Conservation (phyloP, 2,888 invertebrate genomes). For the Pachydiplax longipennis region DNA sequence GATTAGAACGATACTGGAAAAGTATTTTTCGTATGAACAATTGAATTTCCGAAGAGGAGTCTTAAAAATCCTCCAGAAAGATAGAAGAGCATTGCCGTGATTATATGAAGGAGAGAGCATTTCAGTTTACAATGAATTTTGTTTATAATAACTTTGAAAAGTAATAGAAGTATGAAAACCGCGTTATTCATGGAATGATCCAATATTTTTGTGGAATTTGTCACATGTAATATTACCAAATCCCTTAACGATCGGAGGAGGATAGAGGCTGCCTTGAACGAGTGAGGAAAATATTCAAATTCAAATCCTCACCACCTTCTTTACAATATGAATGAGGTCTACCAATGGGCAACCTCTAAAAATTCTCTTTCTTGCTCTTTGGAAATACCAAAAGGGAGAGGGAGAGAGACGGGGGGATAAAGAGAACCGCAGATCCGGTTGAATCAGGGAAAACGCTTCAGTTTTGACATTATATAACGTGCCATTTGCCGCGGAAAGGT, state of each 20-base stretch:
- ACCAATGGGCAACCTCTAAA: not conserved
- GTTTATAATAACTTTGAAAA: no score
- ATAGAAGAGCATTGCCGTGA: no score
- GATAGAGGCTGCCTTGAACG: not conserved
- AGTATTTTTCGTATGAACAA: no score
- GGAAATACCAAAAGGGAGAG: not conserved
- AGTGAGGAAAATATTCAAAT: not conserved
- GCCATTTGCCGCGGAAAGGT: not conserved
- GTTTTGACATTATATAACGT: not conserved
- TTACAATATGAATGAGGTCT: not conserved
- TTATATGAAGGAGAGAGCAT: no score
- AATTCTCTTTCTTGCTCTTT: not conserved
- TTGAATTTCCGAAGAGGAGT: no score
- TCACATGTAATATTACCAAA: no score
- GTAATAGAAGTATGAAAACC: no score
- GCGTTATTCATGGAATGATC: no score
- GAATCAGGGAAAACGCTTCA: not conserved
- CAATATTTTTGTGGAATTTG: no score
- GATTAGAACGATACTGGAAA: no score
- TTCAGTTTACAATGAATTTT: no score
- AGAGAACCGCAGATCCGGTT: not conserved
- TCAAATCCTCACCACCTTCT: not conserved
- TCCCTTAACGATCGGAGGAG: not conserved
- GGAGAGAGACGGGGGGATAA: not conserved
- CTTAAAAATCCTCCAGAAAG: no score